Base-by-base conservation (phyloP, 1,140 invertebrate genomes). In the Augochlora pura region DNA sequence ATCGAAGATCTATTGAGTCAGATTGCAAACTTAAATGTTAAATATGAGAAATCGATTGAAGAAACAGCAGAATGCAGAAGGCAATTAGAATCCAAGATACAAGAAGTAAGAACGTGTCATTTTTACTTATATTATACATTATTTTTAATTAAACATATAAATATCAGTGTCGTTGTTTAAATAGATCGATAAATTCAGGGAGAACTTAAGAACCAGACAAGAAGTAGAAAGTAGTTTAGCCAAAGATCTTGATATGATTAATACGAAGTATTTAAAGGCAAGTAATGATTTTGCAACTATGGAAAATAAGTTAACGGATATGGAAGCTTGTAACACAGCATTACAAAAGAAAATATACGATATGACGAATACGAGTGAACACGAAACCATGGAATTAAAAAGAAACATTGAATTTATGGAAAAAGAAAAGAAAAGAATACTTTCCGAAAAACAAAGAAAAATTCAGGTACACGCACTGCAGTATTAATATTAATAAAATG, bases 261-360 rank as follows among this genome's bases (percentile, higher is more conserved):
- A 59, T 0, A 59, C 46, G 0, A 63, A 79, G 42, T 77, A 71
- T 25, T 52, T 18, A 25, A 27, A 60, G 2, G 1, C 72, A 14
- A n/a, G 49, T 18, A 71, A 46, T 25, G 27, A 72, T 67, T 65
- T 81, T 23, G 7, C 9, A 38, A 63, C 66, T 2, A 14, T 59
- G 10, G 25, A 84, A 27, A 64, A 73, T 27, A 57, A 84, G 78
- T 74, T 78, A 25, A 64, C 69, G 14, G 64, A 78, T 7, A 25
- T 65, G 4, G 14, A 77, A 25, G 5, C 18, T 62, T 27, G 16
- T 25, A 77, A 77, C 60, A 18, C n/a, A 7, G 27, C 38, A 23
- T 54, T 77, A 21, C 63, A 67, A 0, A 72, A 39, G 18, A 42
- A 62, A 14, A 14, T 83, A 7, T 0, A 73, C 9, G 7, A 46